phyloP scores from a whole-genome alignment of 2,888 invertebrate species.

The Phaedon cochleariae region DNA sequence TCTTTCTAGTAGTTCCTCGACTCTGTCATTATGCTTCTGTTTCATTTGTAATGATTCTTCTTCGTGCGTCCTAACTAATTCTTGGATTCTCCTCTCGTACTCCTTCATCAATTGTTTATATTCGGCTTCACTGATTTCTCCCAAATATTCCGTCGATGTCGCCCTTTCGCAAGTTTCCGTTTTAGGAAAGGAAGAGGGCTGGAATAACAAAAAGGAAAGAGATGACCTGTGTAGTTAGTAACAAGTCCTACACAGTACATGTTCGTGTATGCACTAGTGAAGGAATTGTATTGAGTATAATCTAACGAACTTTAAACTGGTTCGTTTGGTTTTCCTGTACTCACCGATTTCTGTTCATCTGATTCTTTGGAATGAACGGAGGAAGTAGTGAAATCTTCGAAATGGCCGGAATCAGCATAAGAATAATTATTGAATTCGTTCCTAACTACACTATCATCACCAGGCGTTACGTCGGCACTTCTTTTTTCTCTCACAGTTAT shows the following conservation, averaged over 20 bases:
- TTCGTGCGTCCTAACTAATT: conserved; percentile 71
- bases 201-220: conserved; percentile 24
- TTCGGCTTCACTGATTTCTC: conserved; percentile 65
- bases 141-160: conserved; percentile 49
- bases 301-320: too few relatives aligned
- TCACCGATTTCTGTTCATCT: conserved; percentile 47
- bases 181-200: conserved; percentile 49
- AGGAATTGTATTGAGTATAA: too few relatives aligned
- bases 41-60: conserved; percentile 79
- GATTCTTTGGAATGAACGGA: conserved; percentile 79
- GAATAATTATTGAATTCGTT: conserved; percentile 75
- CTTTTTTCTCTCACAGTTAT: conserved; percentile 78
- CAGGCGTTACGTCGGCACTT: conserved; percentile 63
- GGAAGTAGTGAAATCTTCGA: conserved; percentile 81
- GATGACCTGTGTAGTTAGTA: too few relatives aligned
- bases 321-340: too few relatives aligned
- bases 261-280: too few relatives aligned
- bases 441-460: conserved; percentile 43
- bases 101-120: conserved; percentile 74
- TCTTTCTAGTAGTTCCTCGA: conserved; percentile 76
- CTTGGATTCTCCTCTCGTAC: conserved; percentile 80
- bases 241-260: too few relatives aligned
- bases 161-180: conserved; percentile 50
- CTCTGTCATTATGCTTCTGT: conserved; percentile 81
- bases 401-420: conserved; percentile 86